These are phyloP conservation scores for Paraescarpia echinospica DNA, from an alignment of 1,140 invertebrate species.

Conservation along the genomic window DNA sequence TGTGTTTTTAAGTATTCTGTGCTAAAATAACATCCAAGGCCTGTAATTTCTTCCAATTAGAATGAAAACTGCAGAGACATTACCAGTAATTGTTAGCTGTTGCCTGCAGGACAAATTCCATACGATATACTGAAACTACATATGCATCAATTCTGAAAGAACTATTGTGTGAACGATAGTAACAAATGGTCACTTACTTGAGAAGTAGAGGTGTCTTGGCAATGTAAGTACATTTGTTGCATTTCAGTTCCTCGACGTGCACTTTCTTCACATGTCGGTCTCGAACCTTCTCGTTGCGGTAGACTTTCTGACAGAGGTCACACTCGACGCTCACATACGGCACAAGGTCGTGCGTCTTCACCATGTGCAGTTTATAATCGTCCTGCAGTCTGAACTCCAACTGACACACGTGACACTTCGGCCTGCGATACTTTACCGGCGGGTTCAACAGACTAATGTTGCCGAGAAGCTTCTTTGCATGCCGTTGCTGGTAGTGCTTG, in stretches of 20 bases:
- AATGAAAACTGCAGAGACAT: no score
- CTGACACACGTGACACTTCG: conserved; percentile 23
- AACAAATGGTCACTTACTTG: conserved; percentile 14
- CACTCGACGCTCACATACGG: conserved; percentile 23
- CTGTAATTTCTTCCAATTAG: no score
- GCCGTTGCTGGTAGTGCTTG: conserved; percentile 29
- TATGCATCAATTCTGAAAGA: no score
- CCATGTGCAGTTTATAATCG: conserved; percentile 23
- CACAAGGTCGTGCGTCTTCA: conserved; percentile 24
- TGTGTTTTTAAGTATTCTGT: no score
- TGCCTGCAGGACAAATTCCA: no score
- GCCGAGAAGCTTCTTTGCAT: conserved; percentile 10
- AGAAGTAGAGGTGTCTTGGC: conserved; percentile 17
- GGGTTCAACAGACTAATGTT: conserved; percentile 12
- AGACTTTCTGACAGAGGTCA: conserved; percentile 21
- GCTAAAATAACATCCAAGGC: no score
- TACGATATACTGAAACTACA: no score
- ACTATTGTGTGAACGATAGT: no score
- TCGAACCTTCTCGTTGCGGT: conserved; percentile 21
- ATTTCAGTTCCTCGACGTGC: conserved; percentile 25
- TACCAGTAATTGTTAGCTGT: no score
- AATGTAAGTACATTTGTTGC: conserved; percentile 28
- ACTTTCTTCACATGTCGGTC: conserved; percentile 31
- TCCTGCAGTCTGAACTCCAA: conserved; percentile 26
- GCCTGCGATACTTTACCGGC: conserved; percentile 8